Percentiles rank a stretch among this genome's conserved stretches.
phyloP scores from a whole-genome alignment of 2,797 vertebrate genomes.

The Manis pentadactyla region DNA sequence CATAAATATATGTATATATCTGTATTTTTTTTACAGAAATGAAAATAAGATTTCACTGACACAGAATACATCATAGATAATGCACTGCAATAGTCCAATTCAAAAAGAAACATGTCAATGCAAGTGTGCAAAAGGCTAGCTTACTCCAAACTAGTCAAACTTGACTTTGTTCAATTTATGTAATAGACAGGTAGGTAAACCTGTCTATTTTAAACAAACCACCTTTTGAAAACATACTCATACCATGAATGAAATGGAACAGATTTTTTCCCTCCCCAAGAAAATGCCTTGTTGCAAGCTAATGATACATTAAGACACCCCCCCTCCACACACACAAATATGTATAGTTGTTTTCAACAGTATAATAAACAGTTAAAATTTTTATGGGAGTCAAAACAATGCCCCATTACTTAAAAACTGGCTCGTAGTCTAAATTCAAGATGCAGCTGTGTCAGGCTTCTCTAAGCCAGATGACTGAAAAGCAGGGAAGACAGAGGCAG shows the following conservation, averaged over 20 bases:
- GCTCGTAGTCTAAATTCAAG: constrained; percentile 85
- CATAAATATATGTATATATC: constrained; percentile 83
- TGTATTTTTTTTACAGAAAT: constrained; percentile 81
- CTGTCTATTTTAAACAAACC: constrained; percentile 74
- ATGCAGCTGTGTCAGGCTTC: constrained; percentile 89
- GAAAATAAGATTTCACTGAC: constrained; percentile 86
- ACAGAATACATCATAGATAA: constrained; percentile 83
- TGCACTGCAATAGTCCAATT: constrained; percentile 82
- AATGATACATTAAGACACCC: constrained; percentile 71
- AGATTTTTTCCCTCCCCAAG: constrained; percentile 68
- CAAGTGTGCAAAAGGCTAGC: constrained; percentile 86
- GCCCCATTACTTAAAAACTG: constrained; percentile 84
- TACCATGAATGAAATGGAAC: constrained; percentile 74
- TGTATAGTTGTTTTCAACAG: constrained; percentile 82
- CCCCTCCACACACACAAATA: background rate
- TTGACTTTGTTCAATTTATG: constrained; percentile 78
- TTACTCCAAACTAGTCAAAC: constrained; percentile 81
- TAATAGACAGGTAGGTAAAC: constrained; percentile 70
- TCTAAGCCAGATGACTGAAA: constrained; percentile 87
- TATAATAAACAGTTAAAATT: constrained; percentile 84
- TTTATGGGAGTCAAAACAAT: constrained; percentile 85
- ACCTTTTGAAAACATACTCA: constrained; percentile 75
- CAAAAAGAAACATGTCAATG: constrained; percentile 80
- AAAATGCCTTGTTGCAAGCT: constrained; percentile 79
- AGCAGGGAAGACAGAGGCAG: constrained; percentile 85